Percentiles rank a stretch among this genome's conserved stretches.
These are phyloP conservation scores for Carterocephalus palaemon DNA, from an alignment of 2,888 invertebrate species.

Conservation along the genomic window DNA sequence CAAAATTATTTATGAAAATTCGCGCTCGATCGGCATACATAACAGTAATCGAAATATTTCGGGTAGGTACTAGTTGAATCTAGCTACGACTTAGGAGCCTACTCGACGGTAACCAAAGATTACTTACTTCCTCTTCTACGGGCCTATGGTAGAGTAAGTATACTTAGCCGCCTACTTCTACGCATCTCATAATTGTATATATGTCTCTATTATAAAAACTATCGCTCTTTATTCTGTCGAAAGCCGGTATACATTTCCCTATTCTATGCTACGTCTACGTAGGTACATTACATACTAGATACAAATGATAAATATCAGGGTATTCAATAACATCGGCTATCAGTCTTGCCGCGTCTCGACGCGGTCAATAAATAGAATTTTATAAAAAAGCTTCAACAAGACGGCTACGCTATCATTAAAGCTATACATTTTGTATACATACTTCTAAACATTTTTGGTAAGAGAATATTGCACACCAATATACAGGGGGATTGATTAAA, in stretches of 20 bases:
- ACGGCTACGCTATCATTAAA: constrained; percentile 75
- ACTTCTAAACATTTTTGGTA: constrained; percentile 72
- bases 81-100: constrained; percentile 10
- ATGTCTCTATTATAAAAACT: constrained; percentile 71
- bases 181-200: constrained; percentile 43
- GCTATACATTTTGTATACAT: constrained; percentile 77
- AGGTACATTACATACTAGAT: too few relatives aligned
- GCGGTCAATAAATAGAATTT: constrained; percentile 76
- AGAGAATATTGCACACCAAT: constrained; percentile 75
- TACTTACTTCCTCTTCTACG: constrained; percentile 2
- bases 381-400: constrained; percentile 78
- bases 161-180: constrained; percentile 36
- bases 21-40: background rate
- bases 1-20: background rate
- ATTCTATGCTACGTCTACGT: constrained; percentile 54
- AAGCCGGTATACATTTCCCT: constrained; percentile 59
- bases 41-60: constrained; percentile 15
- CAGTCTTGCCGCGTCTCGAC: constrained; percentile 71
- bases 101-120: constrained; percentile 19
- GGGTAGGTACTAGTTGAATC: constrained; percentile 14
- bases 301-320: constrained; percentile 71
- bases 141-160: constrained; percentile 8
- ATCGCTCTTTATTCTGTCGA: constrained; percentile 59
- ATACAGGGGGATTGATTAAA: constrained; percentile 47
- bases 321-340: constrained; percentile 68